Base-by-base conservation (phyloP, 2,888 invertebrate genomes). In the Taphrorychus bicolor region DNA sequence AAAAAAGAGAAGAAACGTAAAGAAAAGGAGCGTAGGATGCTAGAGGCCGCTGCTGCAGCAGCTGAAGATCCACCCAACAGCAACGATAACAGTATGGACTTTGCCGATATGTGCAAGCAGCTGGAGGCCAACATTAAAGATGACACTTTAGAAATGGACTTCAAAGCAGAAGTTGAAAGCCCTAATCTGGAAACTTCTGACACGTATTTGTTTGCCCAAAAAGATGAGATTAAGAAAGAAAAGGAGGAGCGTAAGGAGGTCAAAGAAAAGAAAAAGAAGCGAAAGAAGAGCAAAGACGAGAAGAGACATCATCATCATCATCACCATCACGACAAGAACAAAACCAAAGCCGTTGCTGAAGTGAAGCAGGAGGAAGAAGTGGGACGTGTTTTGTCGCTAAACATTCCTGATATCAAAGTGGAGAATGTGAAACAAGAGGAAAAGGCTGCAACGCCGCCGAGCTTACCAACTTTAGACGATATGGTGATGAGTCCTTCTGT, bases 221-320 rank as follows among this genome's bases (percentile, higher is more conserved):
- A 71, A 22, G 42, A 70, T 21, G 76, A 76, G 49, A 64, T 61
- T n/a, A 76, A 76, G 76, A 78, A 81, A 75, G 87, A 91, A 72
- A 92, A 91, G 82, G 77, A 85, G 76, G 85, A 83, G 73, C 78
- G 85, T 16, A 48, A 62, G 17, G 87, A 91, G 72, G 78, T 85
- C n/a, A 56, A 62, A 14, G 87, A 91, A 72, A 92, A 91, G 82
- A 93, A 91, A 81, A 94, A 94, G 82, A 94, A 93, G 80, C 89
- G 92, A 75, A 94, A 93, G 80, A 91, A 90, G 77, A 92, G 88
- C 59, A 92, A 90, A 79, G 93, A 93, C 75, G 93, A 93, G 69
- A 87, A 59, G 16, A 88, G 86, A 76, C 87, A 90, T 70, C 87
- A 89, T 76, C 88, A 89, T 75, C 89, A 89, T 75, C 89, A 91